phyloP scores from a whole-genome alignment of 2,888 invertebrate genomes.

The Netelia melanura region DNA sequence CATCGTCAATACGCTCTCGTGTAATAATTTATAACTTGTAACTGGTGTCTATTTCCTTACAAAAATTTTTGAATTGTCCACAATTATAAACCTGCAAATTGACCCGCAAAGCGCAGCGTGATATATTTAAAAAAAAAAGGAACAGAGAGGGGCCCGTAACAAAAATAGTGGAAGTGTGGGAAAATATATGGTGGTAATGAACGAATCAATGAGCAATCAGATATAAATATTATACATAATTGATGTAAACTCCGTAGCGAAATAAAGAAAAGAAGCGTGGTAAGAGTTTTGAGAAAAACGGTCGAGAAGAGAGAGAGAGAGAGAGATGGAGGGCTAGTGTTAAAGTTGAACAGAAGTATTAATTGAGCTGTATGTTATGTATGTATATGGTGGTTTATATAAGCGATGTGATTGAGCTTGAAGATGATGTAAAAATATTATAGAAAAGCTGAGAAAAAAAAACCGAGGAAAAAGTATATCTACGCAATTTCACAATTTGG shows the following conservation, averaged over 20 bases:
- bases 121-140: slow-evolving; percentile 4
- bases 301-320: not conserved
- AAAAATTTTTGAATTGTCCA: slow-evolving; percentile 9
- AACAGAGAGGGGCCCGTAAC: not conserved
- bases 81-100: slow-evolving; percentile 19
- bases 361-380: slow-evolving; percentile 82
- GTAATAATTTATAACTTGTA: not conserved
- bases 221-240: slow-evolving; percentile 9
- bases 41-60: not conserved
- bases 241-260: not conserved
- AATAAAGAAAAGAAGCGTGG: slow-evolving; percentile 2
- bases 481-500: slow-evolving; percentile 73
- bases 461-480: slow-evolving; percentile 49
- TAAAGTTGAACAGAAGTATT: slow-evolving; percentile 83
- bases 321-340: slow-evolving; percentile 71
- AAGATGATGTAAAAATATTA: slow-evolving; percentile 76
- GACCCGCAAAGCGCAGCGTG: slow-evolving; percentile 1
- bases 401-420: slow-evolving; percentile 78
- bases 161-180: not conserved
- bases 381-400: slow-evolving; percentile 81
- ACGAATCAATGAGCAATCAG: slow-evolving; percentile 1
- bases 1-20: slow-evolving; percentile 2
- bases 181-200: not conserved
- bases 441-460: slow-evolving; percentile 29
- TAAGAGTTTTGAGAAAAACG: slow-evolving; percentile 17